Base-by-base conservation (phyloP, 1,140 invertebrate genomes). In the Drosophila kepulauana region DNA sequence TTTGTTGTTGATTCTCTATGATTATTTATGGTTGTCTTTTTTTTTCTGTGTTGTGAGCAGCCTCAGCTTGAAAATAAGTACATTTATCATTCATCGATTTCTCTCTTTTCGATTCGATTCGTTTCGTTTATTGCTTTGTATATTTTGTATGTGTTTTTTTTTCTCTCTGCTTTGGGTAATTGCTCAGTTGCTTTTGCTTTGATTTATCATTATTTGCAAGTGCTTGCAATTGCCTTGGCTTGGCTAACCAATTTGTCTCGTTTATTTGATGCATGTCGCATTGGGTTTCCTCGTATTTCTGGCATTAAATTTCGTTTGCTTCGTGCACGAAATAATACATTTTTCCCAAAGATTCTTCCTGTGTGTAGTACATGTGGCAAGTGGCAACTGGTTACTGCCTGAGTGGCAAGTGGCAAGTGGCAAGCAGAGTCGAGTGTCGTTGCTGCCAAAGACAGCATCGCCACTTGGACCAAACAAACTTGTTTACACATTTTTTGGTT, bases 401-500 rank as follows among this genome's bases (percentile, higher is more conserved):
- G 11, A 46, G 58, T 61, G 58, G 58, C 58, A 61, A 48, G 58
- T 61, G 58, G 58, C 58, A 61, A 48, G 58, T 48, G 41, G 58
- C 63, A 63, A 58, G 66, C 28, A 73, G 38, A 43, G 77, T 41
- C 25, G 49, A 69, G 70, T 65, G 61, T 72, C 52, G 62, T 52
- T 38, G 65, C 69, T 85, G 81, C 64, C 81, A 80, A 77, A 72
- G 74, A 81, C 84, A 87, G 82, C 67, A 57, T 58, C 52, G 76
- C 84, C 84, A 86, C 79, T 82, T 82, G 67, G 81, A 63, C 81
- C 81, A 78, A 87, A 87, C 82, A 87, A 88, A 82, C 77, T 81
- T 89, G 85, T 88, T 88, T 88, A 88, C 85, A 88, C 85, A 89
- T 88, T 88, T 88, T 88, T 78, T 84, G 84, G 84, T 88, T 88